phyloP scores from a whole-genome alignment of 2,888 invertebrate species.

The Trachelus iudaicus region DNA sequence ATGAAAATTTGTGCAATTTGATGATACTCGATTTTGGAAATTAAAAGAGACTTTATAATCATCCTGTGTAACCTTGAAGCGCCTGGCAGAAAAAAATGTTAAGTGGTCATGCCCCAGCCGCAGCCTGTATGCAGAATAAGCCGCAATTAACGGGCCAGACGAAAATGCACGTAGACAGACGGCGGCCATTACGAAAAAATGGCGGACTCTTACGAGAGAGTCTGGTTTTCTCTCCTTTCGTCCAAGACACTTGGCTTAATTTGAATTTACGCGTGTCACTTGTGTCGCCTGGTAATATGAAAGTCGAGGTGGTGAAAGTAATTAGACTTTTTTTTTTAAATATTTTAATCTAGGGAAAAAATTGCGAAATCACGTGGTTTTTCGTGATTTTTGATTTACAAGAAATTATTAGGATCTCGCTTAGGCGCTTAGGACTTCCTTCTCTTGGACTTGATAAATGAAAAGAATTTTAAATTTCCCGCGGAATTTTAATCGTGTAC shows the following conservation, averaged over 20 bases:
- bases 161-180: conserved; percentile 21
- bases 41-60: not conserved
- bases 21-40: not conserved
- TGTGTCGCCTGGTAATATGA: not conserved
- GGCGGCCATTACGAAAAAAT: not conserved
- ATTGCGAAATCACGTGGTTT: not conserved
- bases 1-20: not conserved
- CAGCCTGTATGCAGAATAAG: conserved; percentile 29
- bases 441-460: not conserved
- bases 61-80: conserved; percentile 33
- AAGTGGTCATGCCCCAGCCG: conserved; percentile 35
- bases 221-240: not conserved
- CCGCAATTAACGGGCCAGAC: conserved; percentile 45
- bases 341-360: not conserved
- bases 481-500: not conserved
- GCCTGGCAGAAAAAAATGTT: conserved; percentile 39
- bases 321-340: not conserved
- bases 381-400: not conserved
- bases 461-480: not conserved
- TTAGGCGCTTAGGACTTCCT: not conserved
- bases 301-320: not conserved
- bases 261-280: conserved; percentile 27
- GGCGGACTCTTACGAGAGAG: not conserved
- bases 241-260: conserved; percentile 26
- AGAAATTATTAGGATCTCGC: not conserved